Evolutionary conservation across 2,888 invertebrate species (phyloP), one percentile per base, ranked within the genome.

Genomic region (Drosophila mimica): DNA sequence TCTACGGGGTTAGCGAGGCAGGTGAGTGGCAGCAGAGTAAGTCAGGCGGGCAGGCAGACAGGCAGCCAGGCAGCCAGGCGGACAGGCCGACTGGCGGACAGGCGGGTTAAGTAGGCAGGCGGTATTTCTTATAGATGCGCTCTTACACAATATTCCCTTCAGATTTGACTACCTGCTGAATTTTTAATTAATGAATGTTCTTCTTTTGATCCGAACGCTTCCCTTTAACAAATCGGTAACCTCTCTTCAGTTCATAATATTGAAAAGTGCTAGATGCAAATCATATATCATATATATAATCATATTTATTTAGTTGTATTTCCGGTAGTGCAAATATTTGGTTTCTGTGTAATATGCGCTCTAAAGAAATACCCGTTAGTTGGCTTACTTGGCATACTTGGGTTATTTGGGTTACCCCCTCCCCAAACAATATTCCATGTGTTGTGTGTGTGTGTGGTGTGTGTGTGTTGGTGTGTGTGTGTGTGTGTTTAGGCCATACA

Each of bases 1-100:
- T 68, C 76, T 83, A 83, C 70, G 49, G 36, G 48, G 81, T 81
- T 82, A 80, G 67, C 51, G 51, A 66, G 49, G 67, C 75, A 68
- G 53, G 31, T 49, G 58, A 60, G n/a, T 33, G 54, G 49, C 57
- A 65, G 33, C 80, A 68, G 25, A 46, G 52, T 56, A 67, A 58
- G 40, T 60, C 67, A 71, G 59, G 62, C 64, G 78, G 82, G 72
- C 78, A 57, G 30, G 40, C 40, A 57, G 25, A 25, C 25, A 25
- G 25, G 25, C 25, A 3, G 53, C 25, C 34, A 15, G 13, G 2
- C 52, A 20, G 31, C 5, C 38, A 38, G 43, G 20, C 43, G 20
- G 43, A 4, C 76, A 54, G 28, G 54, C 38, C 33, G 53, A 15
- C 33, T 8, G 36, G 54, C 54, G 38, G 54, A 34, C 34, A 9